A percentile compares a stretch with the other conserved stretches of the same genome.
Conservation (phyloP, 1,140 invertebrate genomes). For the Chironomus striatipennis region DNA sequence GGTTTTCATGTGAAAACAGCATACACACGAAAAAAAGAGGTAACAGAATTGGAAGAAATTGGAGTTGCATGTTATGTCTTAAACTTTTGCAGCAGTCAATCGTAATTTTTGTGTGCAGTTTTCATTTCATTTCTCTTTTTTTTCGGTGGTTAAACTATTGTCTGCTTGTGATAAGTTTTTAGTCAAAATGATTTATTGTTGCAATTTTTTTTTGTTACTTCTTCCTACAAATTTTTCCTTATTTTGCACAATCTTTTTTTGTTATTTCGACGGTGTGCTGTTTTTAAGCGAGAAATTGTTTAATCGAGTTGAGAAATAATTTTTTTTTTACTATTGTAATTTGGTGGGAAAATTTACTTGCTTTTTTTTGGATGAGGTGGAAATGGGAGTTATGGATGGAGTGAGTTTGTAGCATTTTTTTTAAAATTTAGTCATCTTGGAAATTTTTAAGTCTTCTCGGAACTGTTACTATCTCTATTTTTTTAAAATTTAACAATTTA, state of each 20-base stretch:
- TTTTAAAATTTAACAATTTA: no score
- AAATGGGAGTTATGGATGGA: no score
- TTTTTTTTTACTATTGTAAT: background rate
- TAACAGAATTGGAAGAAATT: background rate
- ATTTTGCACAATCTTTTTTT: no score
- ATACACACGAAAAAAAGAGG: no score
- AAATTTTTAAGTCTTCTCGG: no score
- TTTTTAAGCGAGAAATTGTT: slow-evolving; percentile 8
- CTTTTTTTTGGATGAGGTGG: no score
- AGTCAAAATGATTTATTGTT: slow-evolving; percentile 19
- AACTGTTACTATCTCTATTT: no score
- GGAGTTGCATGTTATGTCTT: slow-evolving; percentile 7
- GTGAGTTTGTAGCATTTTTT: no score
- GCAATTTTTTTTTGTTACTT: slow-evolving; percentile 3
- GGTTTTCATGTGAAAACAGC: slow-evolving; percentile 1
- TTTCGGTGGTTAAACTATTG: slow-evolving; percentile 2
- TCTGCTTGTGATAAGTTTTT: slow-evolving; percentile 22
- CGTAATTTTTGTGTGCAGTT: slow-evolving; percentile 11
- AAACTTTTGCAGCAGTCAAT: slow-evolving; percentile 12
- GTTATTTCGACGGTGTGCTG: background rate
- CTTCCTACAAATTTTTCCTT: background rate
- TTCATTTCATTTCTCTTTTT: background rate
- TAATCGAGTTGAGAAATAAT: background rate
- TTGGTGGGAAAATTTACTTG: no score
- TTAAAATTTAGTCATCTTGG: no score